Evolutionary conservation across 2,113 vertebrate genomes (phyloP), one percentile per base, ranked within the genome.

Genomic region (Rhadina sibilatrix): DNA sequence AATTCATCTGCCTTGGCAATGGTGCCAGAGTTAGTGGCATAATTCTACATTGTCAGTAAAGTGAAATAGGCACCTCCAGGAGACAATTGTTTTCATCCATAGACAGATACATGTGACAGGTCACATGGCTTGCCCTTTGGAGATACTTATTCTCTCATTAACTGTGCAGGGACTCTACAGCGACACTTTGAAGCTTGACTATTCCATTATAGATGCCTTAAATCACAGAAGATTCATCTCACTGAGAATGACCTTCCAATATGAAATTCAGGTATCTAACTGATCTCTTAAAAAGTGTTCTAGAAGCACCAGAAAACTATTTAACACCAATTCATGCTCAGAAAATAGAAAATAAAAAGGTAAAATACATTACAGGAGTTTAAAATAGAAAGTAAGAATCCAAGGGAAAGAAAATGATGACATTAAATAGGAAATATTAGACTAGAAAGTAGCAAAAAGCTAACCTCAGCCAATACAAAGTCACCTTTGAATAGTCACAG

Each of bases 401-500:
- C 46, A 85, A 83, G 22, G 20, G 84, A 93, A 91, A 95, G 38
- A 94, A 95, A 93, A 86, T 77, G 0, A 69, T 85, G 42, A 54
- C 42, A 87, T 87, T 95, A 79, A 95, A 74, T 71, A 72, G 54
- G 74, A 96, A 96, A 94, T 78, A 94, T 82, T 78, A 83, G 49
- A 56, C 42, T 69, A 71, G 74, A 93, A 42, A 68, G 47, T 61
- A 91, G 59, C 59, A 94, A 84, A 92, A 96, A 89, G 68, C 66
- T 93, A 94, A 95, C 81, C 79, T 92, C 50, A 84, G 40, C 61
- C 69, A 74, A 90, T 80, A 79, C 81, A 96, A 97, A 93, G 90
- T 87, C 92, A 94, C 93, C 63, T 95, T 91, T 92, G 79, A 95
- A 95, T 75, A 95, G 93, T 90, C 76, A 89, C 77, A 93, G 93